Percentiles rank a stretch among this genome's conserved stretches.
Conservation (phyloP, 2,797 vertebrate species). For the Pseudochirops cupreus region DNA sequence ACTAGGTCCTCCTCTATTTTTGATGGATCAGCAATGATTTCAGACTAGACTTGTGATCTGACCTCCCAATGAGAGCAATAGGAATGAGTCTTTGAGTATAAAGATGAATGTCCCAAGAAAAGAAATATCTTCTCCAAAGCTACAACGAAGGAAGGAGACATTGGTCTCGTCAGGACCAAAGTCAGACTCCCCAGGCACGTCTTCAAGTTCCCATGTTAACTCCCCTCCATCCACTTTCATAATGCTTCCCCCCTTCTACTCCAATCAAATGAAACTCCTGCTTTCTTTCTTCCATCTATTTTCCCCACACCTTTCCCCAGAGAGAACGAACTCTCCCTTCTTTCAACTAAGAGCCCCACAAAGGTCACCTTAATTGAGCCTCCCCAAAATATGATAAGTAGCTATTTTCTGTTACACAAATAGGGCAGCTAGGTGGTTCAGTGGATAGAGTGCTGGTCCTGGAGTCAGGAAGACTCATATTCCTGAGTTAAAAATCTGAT, state of each 20-base stretch:
- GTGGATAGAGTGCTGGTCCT: no score
- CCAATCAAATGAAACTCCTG: not conserved
- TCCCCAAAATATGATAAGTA: not conserved
- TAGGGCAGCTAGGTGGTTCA: not conserved
- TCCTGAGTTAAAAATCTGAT: no score
- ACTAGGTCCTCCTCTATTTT: not conserved
- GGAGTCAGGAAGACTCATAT: no score
- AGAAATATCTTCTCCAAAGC: not conserved
- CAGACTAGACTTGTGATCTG: not conserved
- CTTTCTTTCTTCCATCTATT: no score
- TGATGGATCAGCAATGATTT: not conserved
- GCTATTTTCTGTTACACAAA: not conserved
- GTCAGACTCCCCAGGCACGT: not conserved
- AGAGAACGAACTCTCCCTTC: not conserved
- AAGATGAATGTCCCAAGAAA: not conserved
- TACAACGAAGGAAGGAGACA: not conserved
- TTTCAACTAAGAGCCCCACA: not conserved
- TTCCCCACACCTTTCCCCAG: not conserved
- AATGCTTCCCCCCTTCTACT: not conserved
- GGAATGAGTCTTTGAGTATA: not conserved
- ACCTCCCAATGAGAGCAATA: not conserved
- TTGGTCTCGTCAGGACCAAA: not conserved
- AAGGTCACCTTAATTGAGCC: not conserved
- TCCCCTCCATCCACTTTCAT: not conserved
- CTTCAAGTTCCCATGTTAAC: not conserved